These are phyloP conservation scores for Eucera pruinosa DNA, from an alignment of 2,888 invertebrate species.

Conservation along the genomic window DNA sequence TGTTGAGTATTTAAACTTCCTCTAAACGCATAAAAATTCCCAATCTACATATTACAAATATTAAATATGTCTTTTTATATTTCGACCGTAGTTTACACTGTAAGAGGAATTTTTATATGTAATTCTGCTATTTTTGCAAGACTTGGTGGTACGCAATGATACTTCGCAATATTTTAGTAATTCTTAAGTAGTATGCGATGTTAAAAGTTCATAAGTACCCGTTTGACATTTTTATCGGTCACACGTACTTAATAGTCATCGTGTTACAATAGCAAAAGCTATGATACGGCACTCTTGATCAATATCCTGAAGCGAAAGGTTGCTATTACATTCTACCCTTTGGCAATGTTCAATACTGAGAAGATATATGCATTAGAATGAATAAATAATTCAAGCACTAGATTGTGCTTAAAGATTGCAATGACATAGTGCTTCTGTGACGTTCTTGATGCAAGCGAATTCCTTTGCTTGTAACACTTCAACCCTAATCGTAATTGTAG, in stretches of 20 bases:
- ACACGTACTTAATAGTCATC: background rate
- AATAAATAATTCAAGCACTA: constrained; percentile 24
- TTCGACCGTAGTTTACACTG: too few species aligned
- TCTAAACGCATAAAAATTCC: too few species aligned
- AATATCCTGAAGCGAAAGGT: constrained; percentile 1
- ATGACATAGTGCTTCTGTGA: constrained; percentile 14
- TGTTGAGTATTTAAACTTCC: too few species aligned
- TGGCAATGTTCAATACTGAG: constrained; percentile 15
- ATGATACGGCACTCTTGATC: background rate
- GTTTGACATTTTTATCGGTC: background rate
- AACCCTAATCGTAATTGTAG: background rate
- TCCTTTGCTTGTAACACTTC: constrained; percentile 1
- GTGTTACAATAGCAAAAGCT: constrained; percentile 9
- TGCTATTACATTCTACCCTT: constrained; percentile 14
- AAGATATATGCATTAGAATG: constrained; percentile 15
- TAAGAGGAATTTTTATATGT: too few species aligned
- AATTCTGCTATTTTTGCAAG: too few species aligned
- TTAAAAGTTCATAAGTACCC: background rate
- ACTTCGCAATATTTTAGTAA: too few species aligned
- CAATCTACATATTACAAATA: too few species aligned
- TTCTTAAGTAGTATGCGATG: too few species aligned
- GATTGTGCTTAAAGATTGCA: constrained; percentile 9
- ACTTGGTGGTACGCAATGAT: too few species aligned
- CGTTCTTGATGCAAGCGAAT: constrained; percentile 24
- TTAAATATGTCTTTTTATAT: too few species aligned